phyloP scores from a whole-genome alignment of 2,888 invertebrate genomes.

The Monoplex corrugatus region DNA sequence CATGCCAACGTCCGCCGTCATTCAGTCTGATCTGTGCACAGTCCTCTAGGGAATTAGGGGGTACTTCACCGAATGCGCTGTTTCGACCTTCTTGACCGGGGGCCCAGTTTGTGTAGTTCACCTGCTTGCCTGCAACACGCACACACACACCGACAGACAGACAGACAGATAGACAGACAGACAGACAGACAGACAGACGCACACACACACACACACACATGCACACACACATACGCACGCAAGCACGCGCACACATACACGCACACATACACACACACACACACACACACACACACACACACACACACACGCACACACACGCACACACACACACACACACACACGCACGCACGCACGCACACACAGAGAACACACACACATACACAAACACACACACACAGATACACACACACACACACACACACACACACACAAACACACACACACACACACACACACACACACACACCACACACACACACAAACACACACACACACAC shows the following conservation, averaged over 20 bases:
- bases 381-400: not conserved
- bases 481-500: not conserved
- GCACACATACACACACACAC: not conserved
- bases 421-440: not conserved
- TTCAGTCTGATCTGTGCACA: constrained; percentile 66
- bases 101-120: constrained; percentile 66
- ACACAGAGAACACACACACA: too few relatives aligned
- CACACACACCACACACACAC: not conserved
- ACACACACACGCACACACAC: too few relatives aligned
- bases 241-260: too few relatives aligned
- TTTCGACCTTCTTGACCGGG: constrained; percentile 63
- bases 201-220: too few relatives aligned
- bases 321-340: not conserved
- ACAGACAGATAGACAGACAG: too few relatives aligned
- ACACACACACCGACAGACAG: not conserved
- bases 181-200: too few relatives aligned
- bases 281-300: not conserved
- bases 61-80: not conserved
- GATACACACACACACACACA: not conserved
- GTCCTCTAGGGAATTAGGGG: constrained; percentile 60
- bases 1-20: constrained; percentile 69
- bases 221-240: too few relatives aligned
- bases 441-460: not conserved
- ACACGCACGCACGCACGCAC: too few relatives aligned
- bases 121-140: constrained; percentile 53